These are phyloP conservation scores for Salvelinus alpinus DNA, from an alignment of 2,113 vertebrate species.

Conservation along the genomic window DNA sequence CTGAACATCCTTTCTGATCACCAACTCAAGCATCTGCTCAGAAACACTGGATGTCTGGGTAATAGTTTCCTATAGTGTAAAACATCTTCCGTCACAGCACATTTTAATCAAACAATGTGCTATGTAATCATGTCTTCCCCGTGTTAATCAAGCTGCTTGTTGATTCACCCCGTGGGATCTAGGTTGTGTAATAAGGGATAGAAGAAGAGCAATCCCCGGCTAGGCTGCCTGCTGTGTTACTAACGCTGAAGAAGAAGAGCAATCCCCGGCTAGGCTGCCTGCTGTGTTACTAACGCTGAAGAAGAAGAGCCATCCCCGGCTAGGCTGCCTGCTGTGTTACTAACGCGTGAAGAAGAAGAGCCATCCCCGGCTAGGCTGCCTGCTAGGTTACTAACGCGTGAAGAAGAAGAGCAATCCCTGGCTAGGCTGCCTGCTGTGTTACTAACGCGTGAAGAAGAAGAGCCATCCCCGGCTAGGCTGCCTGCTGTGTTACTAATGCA, in stretches of 20 bases:
- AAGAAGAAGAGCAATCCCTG: constrained; percentile 12
- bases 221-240: constrained; percentile 20
- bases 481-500: constrained; percentile 38
- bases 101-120: too few species aligned
- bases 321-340: too few species aligned
- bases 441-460: constrained; percentile 31
- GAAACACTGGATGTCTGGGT: too few species aligned
- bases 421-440: constrained; percentile 14
- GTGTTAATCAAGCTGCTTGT: neutral
- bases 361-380: too few species aligned
- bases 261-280: too few species aligned
- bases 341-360: too few species aligned
- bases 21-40: too few species aligned
- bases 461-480: neutral
- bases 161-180: constrained; percentile 16
- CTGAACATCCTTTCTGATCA: too few species aligned
- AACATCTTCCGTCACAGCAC: too few species aligned
- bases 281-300: too few species aligned
- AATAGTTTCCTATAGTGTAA: too few species aligned
- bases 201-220: constrained; percentile 11
- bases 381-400: constrained; percentile 9
- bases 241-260: constrained; percentile 19
- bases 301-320: too few species aligned
- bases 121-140: neutral
- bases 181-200: constrained; percentile 37